phyloP scores from a whole-genome alignment of 2,888 invertebrate genomes.

The Netelia fuscicornis region DNA sequence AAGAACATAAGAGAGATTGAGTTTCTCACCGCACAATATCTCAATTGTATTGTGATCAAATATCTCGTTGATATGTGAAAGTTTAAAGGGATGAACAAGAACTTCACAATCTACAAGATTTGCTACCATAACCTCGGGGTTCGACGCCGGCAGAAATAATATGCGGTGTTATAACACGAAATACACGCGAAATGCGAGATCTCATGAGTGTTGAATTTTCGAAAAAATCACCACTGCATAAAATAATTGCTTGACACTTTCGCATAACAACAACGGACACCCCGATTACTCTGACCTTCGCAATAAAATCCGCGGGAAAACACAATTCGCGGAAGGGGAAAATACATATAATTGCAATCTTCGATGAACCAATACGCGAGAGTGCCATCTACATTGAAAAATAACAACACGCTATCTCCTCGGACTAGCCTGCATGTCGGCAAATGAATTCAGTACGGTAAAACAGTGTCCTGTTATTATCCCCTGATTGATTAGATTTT shows the following conservation, averaged over 20 bases:
- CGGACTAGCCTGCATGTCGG: too few species aligned
- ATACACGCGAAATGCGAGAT: not conserved
- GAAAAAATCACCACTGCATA: slow-evolving; percentile 27
- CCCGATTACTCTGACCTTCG: slow-evolving; percentile 51
- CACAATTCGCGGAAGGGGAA: slow-evolving; percentile 22
- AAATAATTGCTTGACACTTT: slow-evolving; percentile 46
- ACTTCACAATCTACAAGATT: slow-evolving; percentile 9
- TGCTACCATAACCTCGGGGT: slow-evolving; percentile 59
- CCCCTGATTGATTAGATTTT: too few species aligned
- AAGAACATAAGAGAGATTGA: not conserved
- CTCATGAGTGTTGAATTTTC: slow-evolving; percentile 15
- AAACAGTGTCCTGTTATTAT: too few species aligned
- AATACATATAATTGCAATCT: not conserved
- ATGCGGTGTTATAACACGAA: not conserved
- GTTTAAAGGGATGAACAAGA: slow-evolving; percentile 59
- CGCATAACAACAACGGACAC: slow-evolving; percentile 33
- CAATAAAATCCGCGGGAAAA: slow-evolving; percentile 78
- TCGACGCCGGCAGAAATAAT: slow-evolving; percentile 16
- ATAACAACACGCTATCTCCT: too few species aligned
- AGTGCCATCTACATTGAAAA: too few species aligned
- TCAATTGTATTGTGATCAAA: slow-evolving; percentile 10
- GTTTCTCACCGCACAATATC: slow-evolving; percentile 31
- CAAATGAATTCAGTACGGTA: too few species aligned
- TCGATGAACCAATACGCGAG: not conserved
- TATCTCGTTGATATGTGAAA: slow-evolving; percentile 9